Base-by-base conservation (phyloP, 2,113 vertebrate genomes). In the Halichoeres trimaculatus region DNA sequence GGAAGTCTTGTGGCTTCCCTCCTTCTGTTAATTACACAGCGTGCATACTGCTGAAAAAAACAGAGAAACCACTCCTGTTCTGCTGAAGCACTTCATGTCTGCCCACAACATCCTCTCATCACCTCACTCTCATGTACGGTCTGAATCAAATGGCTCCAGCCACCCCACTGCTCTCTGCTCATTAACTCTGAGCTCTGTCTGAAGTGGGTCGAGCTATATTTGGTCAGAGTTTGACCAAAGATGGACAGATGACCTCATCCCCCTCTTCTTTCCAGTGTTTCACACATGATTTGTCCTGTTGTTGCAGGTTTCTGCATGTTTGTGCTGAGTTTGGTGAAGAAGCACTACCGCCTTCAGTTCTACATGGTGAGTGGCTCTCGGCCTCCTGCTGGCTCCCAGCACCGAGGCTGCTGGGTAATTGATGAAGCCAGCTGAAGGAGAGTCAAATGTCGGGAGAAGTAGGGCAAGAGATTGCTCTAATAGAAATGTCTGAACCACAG, bases 301-400 rank as follows among this genome's bases (percentile, higher is more conserved):
- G 40, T 85, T 81, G 12, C 87, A 90, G 98, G 98, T 40, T 99
- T 99, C 93, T 99, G 98, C 92, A 99, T 99, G 98, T 99, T 99
- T 78, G 98, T 99, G 40, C 85, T 99, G 90, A 99, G 97, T 60
- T 91, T 99, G 92, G 98, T 99, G 91, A 99, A 99, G 95, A 99
- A 99, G 57, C 98, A 99, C 80, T 99, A 99, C 66, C 96, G 98
- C 19, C 96, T 99, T 35, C 98, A 99, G 88, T 99, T 99, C 89
- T 99, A 99, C 93, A 99, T 99, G 98, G 98, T 99, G 92, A 95
- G 95, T 74, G 17, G 19, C 22, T n/a, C 14, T 1, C 55, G 3
- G 38, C 30, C 34, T 40, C 30, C 10, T n/a, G 38, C 9, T 40
- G 22, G 26, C 19, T 22, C 22, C 19, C 38, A 16, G 17, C 85